These are phyloP conservation scores for Sciurus niger DNA, from an alignment of 2,113 vertebrate genomes.

Conservation along the genomic window DNA sequence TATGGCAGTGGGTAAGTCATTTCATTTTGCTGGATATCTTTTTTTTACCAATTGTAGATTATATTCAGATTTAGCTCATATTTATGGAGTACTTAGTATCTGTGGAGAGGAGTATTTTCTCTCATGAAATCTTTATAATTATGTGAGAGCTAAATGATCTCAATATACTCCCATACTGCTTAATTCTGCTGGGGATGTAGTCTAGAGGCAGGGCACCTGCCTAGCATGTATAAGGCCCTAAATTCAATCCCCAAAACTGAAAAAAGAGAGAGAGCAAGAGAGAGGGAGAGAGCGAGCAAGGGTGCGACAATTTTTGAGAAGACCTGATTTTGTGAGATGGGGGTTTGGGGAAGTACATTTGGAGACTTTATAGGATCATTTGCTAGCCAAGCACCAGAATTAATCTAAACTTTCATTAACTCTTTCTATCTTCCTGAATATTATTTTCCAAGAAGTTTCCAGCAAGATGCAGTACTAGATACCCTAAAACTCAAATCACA, in stretches of 20 bases:
- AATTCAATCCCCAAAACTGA: too few relatives aligned
- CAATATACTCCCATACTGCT: slow-evolving; percentile 8
- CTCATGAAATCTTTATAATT: slow-evolving; percentile 56
- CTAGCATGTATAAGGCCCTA: too few relatives aligned
- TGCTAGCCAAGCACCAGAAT: slow-evolving; percentile 57
- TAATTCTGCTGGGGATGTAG: background rate
- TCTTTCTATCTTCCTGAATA: slow-evolving; percentile 31
- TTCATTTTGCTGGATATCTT: slow-evolving; percentile 50
- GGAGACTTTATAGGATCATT: background rate
- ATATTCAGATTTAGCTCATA: slow-evolving; percentile 45
- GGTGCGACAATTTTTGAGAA: background rate
- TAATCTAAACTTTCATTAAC: slow-evolving; percentile 9
- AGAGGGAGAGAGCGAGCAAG: too few relatives aligned
- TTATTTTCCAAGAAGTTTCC: slow-evolving; percentile 57
- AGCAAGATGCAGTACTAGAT: slow-evolving; percentile 25
- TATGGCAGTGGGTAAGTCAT: background rate
- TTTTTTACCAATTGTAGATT: background rate
- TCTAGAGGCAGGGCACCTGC: too few relatives aligned
- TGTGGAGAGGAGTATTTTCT: background rate
- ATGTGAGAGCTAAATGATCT: background rate
- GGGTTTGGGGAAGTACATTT: background rate
- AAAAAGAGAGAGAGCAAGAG: too few relatives aligned
- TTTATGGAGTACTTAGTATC: background rate
- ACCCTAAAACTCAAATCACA: slow-evolving; percentile 56
- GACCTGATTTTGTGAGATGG: background rate